Evolutionary conservation across 2,113 vertebrate genomes (phyloP), one percentile per base, ranked within the genome.

Genomic region (Hippopotamus amphibius): DNA sequence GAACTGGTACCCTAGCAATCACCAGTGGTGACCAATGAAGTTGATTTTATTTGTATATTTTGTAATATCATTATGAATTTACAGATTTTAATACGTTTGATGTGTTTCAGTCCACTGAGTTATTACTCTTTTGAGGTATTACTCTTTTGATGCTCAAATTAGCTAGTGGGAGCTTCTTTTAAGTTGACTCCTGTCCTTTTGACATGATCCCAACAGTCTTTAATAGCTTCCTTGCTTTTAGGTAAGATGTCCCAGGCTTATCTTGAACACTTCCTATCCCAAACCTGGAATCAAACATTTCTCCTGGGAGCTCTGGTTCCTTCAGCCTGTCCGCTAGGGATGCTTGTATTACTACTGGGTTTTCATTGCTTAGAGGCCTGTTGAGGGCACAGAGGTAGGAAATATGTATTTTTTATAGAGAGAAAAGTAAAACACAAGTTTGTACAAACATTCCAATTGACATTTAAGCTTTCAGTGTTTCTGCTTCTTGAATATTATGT

Each of bases 21-120:
- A 86, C 66, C 57, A 94, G 24, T 85, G 22, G 77, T 88, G 22
- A 81, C 53, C n/a, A 37, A 9, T 59, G 21, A 92, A 22, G 30
- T 90, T 77, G 19, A 66, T 82, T 88, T 88, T 41, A 16, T 76
- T 61, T 92, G 30, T 83, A 63, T 88, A 63, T 89, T 95, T 96
- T 69, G 8, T 61, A 82, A 30, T 89, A 63, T 76, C 7, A 48
- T 66, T 95, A 21, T 65, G 13, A 94, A 19, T 17, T 69, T 30
- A 46, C 33, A 22, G n/a, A 33, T 87, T 77, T 83, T 37, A 92
- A 37, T 89, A 24, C 43, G 46, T 53, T 82, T 82, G 19, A 10
- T 41, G 37, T 92, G 53, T 61, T 82, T 94, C 17, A 33, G 59
- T 65, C 33, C 10, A 57, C 33, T 26, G 59, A 89, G 13, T 43